Base-by-base conservation (phyloP, 1,140 invertebrate genomes). In the Forficula auricularia region DNA sequence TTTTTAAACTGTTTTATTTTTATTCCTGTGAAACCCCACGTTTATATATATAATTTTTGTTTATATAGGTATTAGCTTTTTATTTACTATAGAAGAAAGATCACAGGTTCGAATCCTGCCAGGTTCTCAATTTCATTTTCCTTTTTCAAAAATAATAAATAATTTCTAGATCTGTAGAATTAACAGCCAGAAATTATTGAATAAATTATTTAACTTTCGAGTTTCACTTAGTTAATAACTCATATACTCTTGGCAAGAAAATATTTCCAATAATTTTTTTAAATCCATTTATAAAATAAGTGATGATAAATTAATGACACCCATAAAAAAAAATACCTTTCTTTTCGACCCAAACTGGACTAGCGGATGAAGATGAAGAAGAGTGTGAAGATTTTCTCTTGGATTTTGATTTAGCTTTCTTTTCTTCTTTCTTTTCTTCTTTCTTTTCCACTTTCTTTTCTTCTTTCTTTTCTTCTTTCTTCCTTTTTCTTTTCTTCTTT, bases 271-370 rank as follows among this genome's bases (percentile, higher is more conserved):
- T 40, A 14, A 31, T 32, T 38, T 27, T 6, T n/a, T 34, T 16
- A 7, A 27, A 48, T 18, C 19, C 32, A 42, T 19, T 6, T 41
- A 16, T 1, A 40, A 44, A 16, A 38, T 49, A 45, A 30, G 3
- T 27, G 41, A 40, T 13, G 3, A 36, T 14, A 35, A 27, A 39
- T 16, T 9, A n/a, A 16, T 19, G 40, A 20, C 36, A n/a, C n/a
- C n/a, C n/a, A n/a, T n/a, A 34, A 45, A 33, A n/a, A 39, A 16
- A 57, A 60, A 60, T 57, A 68, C 66, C 54, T 55, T 59, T 67
- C 58, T 81, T 82, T 52, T 83, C 80, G 9, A 81, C 71, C 77
- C 77, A 80, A 40, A 73, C 59, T 42, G 72, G 69, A 48, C 67
- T 65, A 14, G 68, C 59, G 16, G 42, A 41, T 15, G 42, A 42